Percentiles rank a stretch among this genome's conserved stretches.
phyloP scores from a whole-genome alignment of 2,113 vertebrate species.

The Cinclus mexicanus region DNA sequence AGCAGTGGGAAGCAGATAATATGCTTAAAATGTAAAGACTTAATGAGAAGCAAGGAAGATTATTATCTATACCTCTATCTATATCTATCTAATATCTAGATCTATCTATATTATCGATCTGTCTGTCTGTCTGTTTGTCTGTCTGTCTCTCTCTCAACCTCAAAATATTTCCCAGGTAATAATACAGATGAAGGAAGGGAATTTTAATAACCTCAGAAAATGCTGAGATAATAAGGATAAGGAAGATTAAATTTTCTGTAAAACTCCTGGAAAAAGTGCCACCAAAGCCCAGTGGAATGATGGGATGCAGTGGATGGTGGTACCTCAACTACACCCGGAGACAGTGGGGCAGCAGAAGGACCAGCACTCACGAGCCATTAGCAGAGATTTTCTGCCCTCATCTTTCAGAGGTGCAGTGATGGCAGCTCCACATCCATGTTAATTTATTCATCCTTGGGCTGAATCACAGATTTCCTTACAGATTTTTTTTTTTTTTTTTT shows the following conservation, averaged over 20 bases:
- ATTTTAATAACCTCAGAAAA: slow-evolving; percentile 25
- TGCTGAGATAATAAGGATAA: neutral
- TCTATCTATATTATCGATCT: no score
- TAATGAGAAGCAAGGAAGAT: neutral
- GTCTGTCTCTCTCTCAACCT: neutral
- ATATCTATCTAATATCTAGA: no score
- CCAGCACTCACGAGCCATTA: neutral
- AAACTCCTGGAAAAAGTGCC: neutral
- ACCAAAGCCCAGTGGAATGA: neutral
- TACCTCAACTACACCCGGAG: neutral
- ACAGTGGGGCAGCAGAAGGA: neutral
- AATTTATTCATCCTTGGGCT: neutral
- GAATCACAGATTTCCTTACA: neutral
- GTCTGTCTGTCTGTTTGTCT: no score
- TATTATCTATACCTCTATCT: neutral
- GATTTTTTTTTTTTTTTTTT: neutral
- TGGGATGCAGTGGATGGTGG: neutral
- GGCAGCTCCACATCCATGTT: neutral
- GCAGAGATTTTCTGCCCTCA: neutral
- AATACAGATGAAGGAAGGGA: slow-evolving; percentile 25
- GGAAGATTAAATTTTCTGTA: neutral
- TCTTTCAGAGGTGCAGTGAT: neutral
- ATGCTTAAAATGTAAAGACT: neutral
- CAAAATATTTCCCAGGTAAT: slow-evolving; percentile 28
- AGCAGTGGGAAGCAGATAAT: neutral